Base-by-base conservation (phyloP, 2,797 vertebrate species). In the Falco novaeseelandiae region DNA sequence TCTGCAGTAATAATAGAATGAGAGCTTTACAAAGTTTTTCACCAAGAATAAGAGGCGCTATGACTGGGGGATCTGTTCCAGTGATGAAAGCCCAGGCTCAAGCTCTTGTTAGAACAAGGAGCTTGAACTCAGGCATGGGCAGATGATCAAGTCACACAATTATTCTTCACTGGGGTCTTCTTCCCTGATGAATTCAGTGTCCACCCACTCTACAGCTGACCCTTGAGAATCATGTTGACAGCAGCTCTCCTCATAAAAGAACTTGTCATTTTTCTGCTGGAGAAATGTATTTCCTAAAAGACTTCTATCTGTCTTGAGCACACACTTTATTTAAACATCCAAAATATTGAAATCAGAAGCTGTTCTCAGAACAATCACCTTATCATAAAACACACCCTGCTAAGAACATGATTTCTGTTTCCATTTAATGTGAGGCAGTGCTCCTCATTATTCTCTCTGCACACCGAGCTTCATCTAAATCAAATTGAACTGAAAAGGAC, bases 401-500 rank as follows among this genome's bases (percentile, higher is more conserved):
- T 93, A 93, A 92, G 93, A 96, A 80, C 72, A 92, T 91, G 93
- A 97, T 94, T 97, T 97, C 92, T 95, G 59, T 94, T 97, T 93
- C 94, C 87, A 83, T 95, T 95, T 96, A 91, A 92, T 83, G 57
- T 85, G 87, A 97, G 49, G 54, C 83, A 91, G 71, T 87, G 81
- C 78, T 92, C 54, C 72, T 97, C 93, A 80, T 96, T 96, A 94
- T 96, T 94, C 83, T 92, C 79, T 89, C 85, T 87, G 83, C 93
- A 93, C 83, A 89, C 48, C 6, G 4, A 93, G 91, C 71, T 87
- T 96, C 94, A 89, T 93, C 89, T 97, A 95, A 96, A 96, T 97
- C 97, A 96, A 96, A 96, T 87, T 89, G 89, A 90, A 96, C 93
- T 92, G 96, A 93, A 89, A 93, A 95, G 93, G 95, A 97, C 96